Evolutionary conservation across 2,797 vertebrate species (phyloP), one percentile per base, ranked within the genome.

Genomic region (Sus cebifrons): DNA sequence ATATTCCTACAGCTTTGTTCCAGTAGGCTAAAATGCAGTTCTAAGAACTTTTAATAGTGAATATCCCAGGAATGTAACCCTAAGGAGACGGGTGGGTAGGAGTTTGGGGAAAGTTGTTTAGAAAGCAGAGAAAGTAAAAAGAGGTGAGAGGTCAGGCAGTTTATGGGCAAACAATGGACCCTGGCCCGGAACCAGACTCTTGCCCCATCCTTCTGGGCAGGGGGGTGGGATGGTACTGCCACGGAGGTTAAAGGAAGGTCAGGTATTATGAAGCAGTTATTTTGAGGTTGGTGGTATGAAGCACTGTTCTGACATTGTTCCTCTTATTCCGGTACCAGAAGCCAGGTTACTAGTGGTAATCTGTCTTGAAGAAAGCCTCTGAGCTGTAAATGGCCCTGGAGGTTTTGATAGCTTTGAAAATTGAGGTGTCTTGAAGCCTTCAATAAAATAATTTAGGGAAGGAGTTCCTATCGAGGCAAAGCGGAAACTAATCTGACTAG

Each of bases 211-310:
- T 49, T 7, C 27, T 67, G 36, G 32, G n/a, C 0, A 1, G 64
- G 75, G 75, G 32, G 44, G 44, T 49, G 44, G 44, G 44, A 29
- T 85, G 75, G 52, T 73, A 56, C 68, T 87, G 56, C 60, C 6
- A 0, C 62, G 84, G 77, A 94, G 96, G 94, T 93, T 83, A 95
- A 67, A 77, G 94, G 95, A 96, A 98, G 94, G 97, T 97, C 89
- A 81, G 87, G 68, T 77, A 85, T 96, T 96, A 96, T 83, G 91
- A 85, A 94, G 95, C 70, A 83, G 93, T 97, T 98, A 96, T 96
- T 97, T 98, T 98, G 94, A 95, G 96, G 91, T 90, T 92, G 86
- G 64, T 62, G 12, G 64, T 82, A 40, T 64, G 71, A 96, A 89
- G 36, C 83, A n/a, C 92, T 91, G 21, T 75, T 44, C 32, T 95